These are phyloP conservation scores for Dyspetes luteomarginatus DNA, from an alignment of 2,888 invertebrate species.

Conservation along the genomic window DNA sequence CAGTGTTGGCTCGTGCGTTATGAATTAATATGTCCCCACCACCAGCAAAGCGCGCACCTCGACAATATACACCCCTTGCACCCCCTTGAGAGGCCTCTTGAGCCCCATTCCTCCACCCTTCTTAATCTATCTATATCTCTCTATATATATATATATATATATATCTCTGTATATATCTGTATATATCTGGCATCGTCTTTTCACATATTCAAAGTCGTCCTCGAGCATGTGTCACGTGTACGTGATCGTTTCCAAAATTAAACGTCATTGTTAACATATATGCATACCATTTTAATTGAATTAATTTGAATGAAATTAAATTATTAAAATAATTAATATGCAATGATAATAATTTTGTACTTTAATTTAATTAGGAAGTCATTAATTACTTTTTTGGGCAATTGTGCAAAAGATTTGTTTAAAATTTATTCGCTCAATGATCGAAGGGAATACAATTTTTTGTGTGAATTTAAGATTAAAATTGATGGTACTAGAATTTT, in stretches of 20 bases:
- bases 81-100: constrained; percentile 51
- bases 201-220: constrained; percentile 55
- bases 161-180: background rate
- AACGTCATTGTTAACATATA: constrained; percentile 17
- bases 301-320: background rate
- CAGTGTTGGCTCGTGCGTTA: constrained; percentile 58
- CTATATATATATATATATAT: background rate
- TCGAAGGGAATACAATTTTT: no score
- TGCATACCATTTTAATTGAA: background rate
- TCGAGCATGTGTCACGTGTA: constrained; percentile 3
- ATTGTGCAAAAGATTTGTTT: no score
- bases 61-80: constrained; percentile 19
- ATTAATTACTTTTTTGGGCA: no score
- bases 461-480: no score
- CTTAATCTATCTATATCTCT: constrained; percentile 3
- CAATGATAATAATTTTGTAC: no score
- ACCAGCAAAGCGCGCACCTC: constrained; percentile 22
- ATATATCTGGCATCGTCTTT: constrained; percentile 31
- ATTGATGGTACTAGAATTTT: no score
- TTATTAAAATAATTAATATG: background rate
- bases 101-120: constrained; percentile 31
- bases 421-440: no score
- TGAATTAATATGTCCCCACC: constrained; percentile 65
- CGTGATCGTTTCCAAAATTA: constrained; percentile 24
- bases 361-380: no score